Conservation (phyloP, 2,797 vertebrate species). For the Streptopelia turtur region DNA sequence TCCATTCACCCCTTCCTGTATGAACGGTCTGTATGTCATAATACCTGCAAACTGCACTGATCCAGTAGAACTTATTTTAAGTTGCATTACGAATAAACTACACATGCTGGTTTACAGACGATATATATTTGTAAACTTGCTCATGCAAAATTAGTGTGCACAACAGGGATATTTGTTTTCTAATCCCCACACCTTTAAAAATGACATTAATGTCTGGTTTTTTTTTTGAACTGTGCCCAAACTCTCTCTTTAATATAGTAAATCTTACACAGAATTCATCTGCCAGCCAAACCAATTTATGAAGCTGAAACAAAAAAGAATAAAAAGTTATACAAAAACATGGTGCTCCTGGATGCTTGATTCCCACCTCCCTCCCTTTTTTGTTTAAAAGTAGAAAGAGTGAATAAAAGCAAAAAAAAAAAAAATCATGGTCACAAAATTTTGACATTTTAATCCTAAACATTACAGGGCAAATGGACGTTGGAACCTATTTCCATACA, state of each 20-base stretch:
- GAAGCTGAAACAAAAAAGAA: constrained; percentile 77
- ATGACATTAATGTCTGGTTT: constrained; percentile 59
- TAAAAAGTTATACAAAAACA: constrained; percentile 80
- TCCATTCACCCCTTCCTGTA: background rate
- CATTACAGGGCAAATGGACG: constrained; percentile 81
- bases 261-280: constrained; percentile 77
- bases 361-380: background rate
- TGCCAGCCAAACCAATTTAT: constrained; percentile 77
- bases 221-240: constrained; percentile 74
- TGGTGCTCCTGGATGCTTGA: constrained; percentile 52
- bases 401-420: constrained; percentile 74
- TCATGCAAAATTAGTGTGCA: constrained; percentile 82
- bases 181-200: constrained; percentile 73
- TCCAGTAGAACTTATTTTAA: constrained; percentile 72
- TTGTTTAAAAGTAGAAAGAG: constrained; percentile 75
- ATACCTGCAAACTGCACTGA: constrained; percentile 75
- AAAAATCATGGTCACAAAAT: constrained; percentile 81
- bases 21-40: constrained; percentile 67
- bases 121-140: constrained; percentile 81
- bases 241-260: constrained; percentile 74
- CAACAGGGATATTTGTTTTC: constrained; percentile 68
- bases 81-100: constrained; percentile 78
- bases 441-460: constrained; percentile 85
- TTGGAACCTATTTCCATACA: constrained; percentile 78
- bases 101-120: constrained; percentile 84